Conservation (phyloP, 2,797 vertebrate species). For the Clarias laeviceps region DNA sequence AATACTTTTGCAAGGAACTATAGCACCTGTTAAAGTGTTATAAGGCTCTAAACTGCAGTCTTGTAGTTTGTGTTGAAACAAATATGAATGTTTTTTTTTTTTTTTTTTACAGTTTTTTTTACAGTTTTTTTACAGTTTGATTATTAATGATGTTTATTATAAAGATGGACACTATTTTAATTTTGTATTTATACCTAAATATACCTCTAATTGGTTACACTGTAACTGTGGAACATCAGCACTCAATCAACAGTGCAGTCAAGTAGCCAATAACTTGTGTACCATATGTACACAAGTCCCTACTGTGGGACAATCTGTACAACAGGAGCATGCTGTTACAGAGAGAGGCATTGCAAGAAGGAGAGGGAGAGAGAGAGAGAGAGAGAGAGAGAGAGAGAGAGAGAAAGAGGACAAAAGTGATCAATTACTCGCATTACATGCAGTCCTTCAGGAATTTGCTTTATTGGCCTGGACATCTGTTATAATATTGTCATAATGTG, state of each 20-base stretch:
- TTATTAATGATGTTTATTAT: slow-evolving; percentile 11
- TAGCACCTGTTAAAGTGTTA: slow-evolving; percentile 64
- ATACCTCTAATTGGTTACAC: slow-evolving; percentile 55
- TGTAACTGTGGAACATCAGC: slow-evolving; percentile 71
- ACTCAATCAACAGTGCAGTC: slow-evolving; percentile 83
- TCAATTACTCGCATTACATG: slow-evolving; percentile 98
- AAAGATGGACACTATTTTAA: not conserved
- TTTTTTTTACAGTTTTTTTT: not conserved
- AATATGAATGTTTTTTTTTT: not conserved
- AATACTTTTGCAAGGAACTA: too few relatives aligned
- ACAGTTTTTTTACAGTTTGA: slow-evolving; percentile 21
- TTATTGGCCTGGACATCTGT: slow-evolving; percentile 99
- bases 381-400: slow-evolving; percentile 53
- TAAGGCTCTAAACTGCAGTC: slow-evolving; percentile 72
- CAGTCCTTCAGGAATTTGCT: slow-evolving; percentile 97
- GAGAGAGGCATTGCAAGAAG: not conserved
- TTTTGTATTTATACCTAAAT: not conserved
- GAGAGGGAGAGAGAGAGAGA: slow-evolving; percentile 60
- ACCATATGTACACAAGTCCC: slow-evolving; percentile 94
- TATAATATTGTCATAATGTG: slow-evolving; percentile 99
- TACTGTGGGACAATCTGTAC: slow-evolving; percentile 94
- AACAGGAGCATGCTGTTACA: slow-evolving; percentile 92
- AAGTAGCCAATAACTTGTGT: slow-evolving; percentile 81
- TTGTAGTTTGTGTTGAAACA: slow-evolving; percentile 64
- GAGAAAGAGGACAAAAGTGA: slow-evolving; percentile 80